These are phyloP conservation scores for Callipepla californica DNA, from an alignment of 2,113 vertebrate species.

Conservation along the genomic window DNA sequence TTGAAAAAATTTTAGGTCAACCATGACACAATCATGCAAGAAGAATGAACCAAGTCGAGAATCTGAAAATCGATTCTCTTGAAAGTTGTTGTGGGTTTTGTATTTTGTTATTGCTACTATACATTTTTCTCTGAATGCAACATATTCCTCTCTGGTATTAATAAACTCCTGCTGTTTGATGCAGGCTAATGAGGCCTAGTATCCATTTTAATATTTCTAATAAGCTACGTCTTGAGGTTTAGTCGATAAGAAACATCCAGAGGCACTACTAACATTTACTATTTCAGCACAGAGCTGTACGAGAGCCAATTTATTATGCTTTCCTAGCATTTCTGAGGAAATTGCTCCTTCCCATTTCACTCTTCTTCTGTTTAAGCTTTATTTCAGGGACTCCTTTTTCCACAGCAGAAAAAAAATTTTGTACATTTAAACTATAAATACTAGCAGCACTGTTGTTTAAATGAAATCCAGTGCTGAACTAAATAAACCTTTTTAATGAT, in stretches of 20 bases:
- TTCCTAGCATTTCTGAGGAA: background rate
- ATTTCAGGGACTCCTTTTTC: background rate
- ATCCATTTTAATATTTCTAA: background rate
- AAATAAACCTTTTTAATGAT: background rate
- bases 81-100: background rate
- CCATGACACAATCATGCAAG: background rate
- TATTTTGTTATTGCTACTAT: background rate
- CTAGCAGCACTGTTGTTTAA: background rate
- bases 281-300: background rate
- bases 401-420: background rate
- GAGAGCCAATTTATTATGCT: fast-evolving
- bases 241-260: slow-evolving; percentile 20
- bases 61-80: background rate
- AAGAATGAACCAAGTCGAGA: background rate
- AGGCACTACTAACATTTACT: background rate
- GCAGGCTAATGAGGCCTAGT: background rate
- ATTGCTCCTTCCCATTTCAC: background rate
- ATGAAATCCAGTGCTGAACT: background rate
- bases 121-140: background rate
- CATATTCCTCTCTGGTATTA: background rate
- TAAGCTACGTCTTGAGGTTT: background rate
- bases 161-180: background rate
- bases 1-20: background rate
- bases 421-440: background rate
- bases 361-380: background rate